Conservation (phyloP, 2,113 vertebrate species). For the Engraulis encrasicolus region DNA sequence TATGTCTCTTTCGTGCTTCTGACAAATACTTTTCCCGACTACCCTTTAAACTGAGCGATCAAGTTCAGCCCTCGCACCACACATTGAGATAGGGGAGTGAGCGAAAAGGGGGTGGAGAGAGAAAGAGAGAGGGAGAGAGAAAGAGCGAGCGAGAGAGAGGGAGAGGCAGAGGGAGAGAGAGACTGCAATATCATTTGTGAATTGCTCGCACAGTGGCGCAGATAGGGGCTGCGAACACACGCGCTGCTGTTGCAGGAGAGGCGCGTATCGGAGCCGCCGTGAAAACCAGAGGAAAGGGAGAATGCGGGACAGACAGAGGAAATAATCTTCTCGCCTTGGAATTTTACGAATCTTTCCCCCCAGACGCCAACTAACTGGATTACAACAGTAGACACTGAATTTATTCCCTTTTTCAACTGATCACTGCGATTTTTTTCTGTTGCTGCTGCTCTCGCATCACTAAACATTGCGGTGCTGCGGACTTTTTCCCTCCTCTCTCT, state of each 20-base stretch:
- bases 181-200: slow-evolving; percentile 97
- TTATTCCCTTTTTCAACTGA: background rate
- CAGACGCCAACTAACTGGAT: slow-evolving; percentile 59
- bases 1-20: slow-evolving; percentile 34
- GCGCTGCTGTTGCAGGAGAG: slow-evolving; percentile 93
- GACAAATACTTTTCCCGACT: slow-evolving; percentile 67
- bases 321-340: slow-evolving; percentile 44
- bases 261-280: slow-evolving; percentile 70
- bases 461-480: slow-evolving; percentile 34
- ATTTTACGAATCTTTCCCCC: slow-evolving; percentile 42
- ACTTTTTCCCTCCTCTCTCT: slow-evolving; percentile 39
- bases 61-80: slow-evolving; percentile 83
- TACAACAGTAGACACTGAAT: slow-evolving; percentile 46
- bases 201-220: slow-evolving; percentile 92
- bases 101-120: slow-evolving; percentile 58
- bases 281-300: slow-evolving; percentile 74
- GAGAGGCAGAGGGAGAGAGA: slow-evolving; percentile 56
- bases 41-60: slow-evolving; percentile 83
- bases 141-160: background rate
- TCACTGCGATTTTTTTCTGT: background rate
- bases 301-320: slow-evolving; percentile 80
- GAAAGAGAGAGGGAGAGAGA: background rate
- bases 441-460: slow-evolving; percentile 1
- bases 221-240: slow-evolving; percentile 88
- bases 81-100: slow-evolving; percentile 74